Percentiles rank a stretch among this genome's conserved stretches.
Conservation (phyloP, 1,140 invertebrate genomes). For the Microplitis demolitor region DNA sequence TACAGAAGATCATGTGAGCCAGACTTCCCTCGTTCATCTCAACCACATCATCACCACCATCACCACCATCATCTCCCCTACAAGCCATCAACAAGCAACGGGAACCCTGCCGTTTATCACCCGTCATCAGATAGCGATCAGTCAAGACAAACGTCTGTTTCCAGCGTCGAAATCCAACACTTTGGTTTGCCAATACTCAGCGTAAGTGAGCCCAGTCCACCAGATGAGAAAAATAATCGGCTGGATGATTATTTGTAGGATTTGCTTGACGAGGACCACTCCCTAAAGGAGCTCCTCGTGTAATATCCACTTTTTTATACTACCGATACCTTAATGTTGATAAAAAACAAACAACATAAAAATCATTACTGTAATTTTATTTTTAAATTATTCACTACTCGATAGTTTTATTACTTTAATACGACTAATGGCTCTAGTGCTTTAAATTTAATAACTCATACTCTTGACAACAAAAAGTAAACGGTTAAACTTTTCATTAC, state of each 20-base stretch:
- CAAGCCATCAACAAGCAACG: conserved; percentile 35
- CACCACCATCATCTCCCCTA: conserved; percentile 27
- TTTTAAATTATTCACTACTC: too few species aligned
- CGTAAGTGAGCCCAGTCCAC: conserved; percentile 77
- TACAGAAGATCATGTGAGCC: conserved; percentile 49
- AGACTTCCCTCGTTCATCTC: conserved; percentile 37
- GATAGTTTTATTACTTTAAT: too few species aligned
- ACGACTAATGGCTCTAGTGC: too few species aligned
- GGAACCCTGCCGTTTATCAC: conserved; percentile 40
- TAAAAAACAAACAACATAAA: too few species aligned
- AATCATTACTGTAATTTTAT: too few species aligned
- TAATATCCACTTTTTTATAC: conserved; percentile 28
- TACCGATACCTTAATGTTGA: background rate
- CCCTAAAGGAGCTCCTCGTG: conserved; percentile 58
- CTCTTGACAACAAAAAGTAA: background rate
- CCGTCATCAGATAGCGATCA: conserved; percentile 51
- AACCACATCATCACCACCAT: conserved; percentile 36
- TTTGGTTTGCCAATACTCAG: conserved; percentile 77
- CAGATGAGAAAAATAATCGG: conserved; percentile 66
- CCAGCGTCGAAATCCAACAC: conserved; percentile 64
- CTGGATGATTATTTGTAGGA: conserved; percentile 60
- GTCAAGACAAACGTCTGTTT: conserved; percentile 52
- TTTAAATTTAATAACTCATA: too few species aligned
- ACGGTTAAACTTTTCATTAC: too few species aligned
- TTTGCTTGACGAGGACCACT: conserved; percentile 55